These are phyloP conservation scores for Neoarius graeffei DNA, from an alignment of 2,113 vertebrate species.

Conservation along the genomic window DNA sequence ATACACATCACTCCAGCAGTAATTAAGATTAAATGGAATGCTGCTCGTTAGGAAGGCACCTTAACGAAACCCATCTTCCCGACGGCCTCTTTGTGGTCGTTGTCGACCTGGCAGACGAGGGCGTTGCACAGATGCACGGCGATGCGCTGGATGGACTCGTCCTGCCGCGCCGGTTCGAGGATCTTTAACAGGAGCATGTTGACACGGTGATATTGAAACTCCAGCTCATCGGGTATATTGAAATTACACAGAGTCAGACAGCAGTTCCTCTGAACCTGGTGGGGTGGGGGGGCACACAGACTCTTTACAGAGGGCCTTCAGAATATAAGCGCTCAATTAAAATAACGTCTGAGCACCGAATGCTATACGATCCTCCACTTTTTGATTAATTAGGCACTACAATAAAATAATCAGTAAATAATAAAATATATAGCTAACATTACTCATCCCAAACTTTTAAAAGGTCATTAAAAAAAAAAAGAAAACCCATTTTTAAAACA, in stretches of 20 bases:
- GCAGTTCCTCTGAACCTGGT: conserved; percentile 95
- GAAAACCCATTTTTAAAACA: too few species aligned
- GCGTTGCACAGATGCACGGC: conserved; percentile 96
- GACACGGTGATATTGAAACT: conserved; percentile 94
- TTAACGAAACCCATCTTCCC: conserved; percentile 99
- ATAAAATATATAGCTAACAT: too few species aligned
- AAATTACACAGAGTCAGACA: conserved; percentile 97
- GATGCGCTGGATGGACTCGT: conserved; percentile 97
- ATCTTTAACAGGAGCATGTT: conserved; percentile 94
- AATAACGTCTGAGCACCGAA: too few species aligned
- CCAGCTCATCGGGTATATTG: conserved; percentile 95
- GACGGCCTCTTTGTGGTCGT: conserved; percentile 96
- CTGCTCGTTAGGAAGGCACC: conserved; percentile 65
- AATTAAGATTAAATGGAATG: neutral
- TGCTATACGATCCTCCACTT: too few species aligned
- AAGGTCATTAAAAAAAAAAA: too few species aligned
- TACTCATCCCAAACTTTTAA: too few species aligned
- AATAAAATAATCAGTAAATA: too few species aligned
- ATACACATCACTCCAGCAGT: neutral
- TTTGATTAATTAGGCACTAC: too few species aligned
- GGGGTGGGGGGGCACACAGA: too few species aligned
- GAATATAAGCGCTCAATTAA: neutral
- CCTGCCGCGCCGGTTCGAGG: conserved; percentile 89
- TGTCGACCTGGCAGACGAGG: conserved; percentile 98
- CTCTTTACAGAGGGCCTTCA: neutral